Base-by-base conservation (phyloP, 2,113 vertebrate genomes). In the Neogobius melanostomus region DNA sequence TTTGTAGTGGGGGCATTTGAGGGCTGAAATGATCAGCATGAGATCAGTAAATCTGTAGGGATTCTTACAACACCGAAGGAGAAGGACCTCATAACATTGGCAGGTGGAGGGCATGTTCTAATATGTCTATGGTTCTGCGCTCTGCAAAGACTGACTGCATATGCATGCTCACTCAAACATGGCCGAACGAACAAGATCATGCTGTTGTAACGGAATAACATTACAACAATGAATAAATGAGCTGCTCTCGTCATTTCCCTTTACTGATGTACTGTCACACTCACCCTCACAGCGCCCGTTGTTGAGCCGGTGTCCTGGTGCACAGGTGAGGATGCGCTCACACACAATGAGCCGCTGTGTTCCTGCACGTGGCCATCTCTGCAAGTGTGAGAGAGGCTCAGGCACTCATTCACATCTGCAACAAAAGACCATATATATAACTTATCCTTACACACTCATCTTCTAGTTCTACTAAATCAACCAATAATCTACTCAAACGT, bases 401-500 rank as follows among this genome's bases (percentile, higher is more conserved):
- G 76, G 8, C 96, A 98, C 87, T 98, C 96, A 4, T 98, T 95
- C 76, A 96, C 86, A 88, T 98, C 97, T 98, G 87, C n/a, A 71
- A 76, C 57, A 69, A 68, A 82, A 6, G 68, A 67, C 44, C 14
- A 77, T 5, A 10, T 28, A 56, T 28, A 5, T 17, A 21, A 54
- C 53, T 4, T 54, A 28, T 11, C 49, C 49, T 15, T 50, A 5
- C 12, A 56, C 16, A 15, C 51, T 56, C 53, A 21, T 21, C 53
- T 56, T 17, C 17, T 28, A 4, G 17, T 42, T 21, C 17, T 59
- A 42, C 21, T 1, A 11, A 5, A 42, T 54, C 3, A 28, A 21
- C 17, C 53, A 54, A 54, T 21, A 21, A 17, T 7, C 9, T 17
- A 56, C n/a, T 16, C 51, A 53, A 21, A 36, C 28, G 28, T 5